Conservation (phyloP, 2,888 invertebrate genomes). For the Pristionchus arcanus region DNA sequence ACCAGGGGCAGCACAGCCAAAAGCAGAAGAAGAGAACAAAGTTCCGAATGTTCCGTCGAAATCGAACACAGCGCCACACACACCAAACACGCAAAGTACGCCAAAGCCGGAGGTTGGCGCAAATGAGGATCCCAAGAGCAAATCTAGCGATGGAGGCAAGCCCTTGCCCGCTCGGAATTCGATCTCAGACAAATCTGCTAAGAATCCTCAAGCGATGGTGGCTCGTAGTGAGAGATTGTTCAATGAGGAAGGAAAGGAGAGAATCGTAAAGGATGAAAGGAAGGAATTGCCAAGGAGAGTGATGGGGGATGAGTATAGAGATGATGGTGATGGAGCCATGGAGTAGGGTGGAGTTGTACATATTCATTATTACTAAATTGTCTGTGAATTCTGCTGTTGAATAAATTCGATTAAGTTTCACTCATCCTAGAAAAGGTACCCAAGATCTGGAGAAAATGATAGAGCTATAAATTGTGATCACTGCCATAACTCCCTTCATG, state of each 20-base stretch:
- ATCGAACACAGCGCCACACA: background rate
- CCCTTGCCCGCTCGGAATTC: background rate
- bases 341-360: background rate
- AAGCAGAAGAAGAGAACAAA: background rate
- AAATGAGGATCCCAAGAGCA: background rate
- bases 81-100: background rate
- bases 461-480: too few species aligned
- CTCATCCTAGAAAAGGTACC: too few species aligned
- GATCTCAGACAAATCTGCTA: background rate
- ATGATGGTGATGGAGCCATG: slow-evolving; percentile 42
- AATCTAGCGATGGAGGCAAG: background rate
- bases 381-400: background rate
- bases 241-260: background rate
- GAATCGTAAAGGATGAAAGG: slow-evolving; percentile 20
- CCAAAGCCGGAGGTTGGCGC: background rate
- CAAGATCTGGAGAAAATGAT: too few species aligned
- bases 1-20: background rate
- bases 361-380: background rate
- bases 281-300: slow-evolving; percentile 23
- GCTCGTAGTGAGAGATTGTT: background rate
- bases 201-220: background rate
- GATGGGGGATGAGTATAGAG: background rate
- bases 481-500: too few species aligned
- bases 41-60: background rate
- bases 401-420: too few species aligned